Percentiles rank a stretch among this genome's conserved stretches.
These are phyloP conservation scores for Heterohyrax brucei DNA, from an alignment of 2,797 vertebrate genomes.

Conservation along the genomic window DNA sequence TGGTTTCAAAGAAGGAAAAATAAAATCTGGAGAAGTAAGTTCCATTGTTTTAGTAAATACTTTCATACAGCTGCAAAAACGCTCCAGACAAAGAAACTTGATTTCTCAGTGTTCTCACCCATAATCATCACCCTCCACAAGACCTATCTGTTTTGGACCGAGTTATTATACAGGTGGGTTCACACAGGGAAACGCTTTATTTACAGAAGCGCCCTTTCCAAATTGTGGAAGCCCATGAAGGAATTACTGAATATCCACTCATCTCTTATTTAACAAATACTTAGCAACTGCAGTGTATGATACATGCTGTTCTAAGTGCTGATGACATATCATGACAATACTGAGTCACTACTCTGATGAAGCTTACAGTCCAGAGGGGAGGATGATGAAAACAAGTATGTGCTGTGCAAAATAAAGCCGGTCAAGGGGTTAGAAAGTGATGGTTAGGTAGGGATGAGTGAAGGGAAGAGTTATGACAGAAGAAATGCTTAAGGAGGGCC, in stretches of 20 bases:
- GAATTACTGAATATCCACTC: not conserved
- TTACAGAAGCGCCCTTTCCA: not conserved
- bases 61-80: not conserved
- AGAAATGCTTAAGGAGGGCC: not conserved
- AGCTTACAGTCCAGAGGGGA: not conserved
- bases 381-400: not conserved
- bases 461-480: not conserved
- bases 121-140: not conserved
- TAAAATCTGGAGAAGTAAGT: constrained; percentile 16
- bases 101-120: not conserved
- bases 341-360: not conserved
- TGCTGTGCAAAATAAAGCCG: constrained; percentile 25
- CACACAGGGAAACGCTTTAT: not conserved
- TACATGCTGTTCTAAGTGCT: not conserved
- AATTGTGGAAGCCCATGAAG: constrained; percentile 23
- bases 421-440: not conserved
- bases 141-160: not conserved
- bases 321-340: not conserved
- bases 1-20: constrained; percentile 53
- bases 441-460: not conserved
- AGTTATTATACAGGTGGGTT: not conserved
- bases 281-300: not conserved
- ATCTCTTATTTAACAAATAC: not conserved
- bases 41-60: not conserved
- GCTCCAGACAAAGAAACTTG: constrained; percentile 19